Evolutionary conservation across 1,140 invertebrate genomes (phyloP).

Genomic region (Calosoma granatense): DNA sequence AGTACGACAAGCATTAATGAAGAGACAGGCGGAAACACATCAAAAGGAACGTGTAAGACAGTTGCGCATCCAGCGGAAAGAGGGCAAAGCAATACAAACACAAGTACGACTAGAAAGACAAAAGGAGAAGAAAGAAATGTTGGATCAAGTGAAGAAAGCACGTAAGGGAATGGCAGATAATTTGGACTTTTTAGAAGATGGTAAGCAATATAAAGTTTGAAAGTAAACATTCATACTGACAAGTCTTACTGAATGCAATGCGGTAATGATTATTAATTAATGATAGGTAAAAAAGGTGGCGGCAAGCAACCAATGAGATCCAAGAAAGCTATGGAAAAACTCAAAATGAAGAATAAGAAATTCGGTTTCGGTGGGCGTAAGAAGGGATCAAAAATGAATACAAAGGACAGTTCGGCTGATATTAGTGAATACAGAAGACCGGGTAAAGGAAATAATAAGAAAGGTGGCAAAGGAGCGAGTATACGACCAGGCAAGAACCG

Average conservation of each 20-base stretch:
- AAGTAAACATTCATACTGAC: too few species aligned
- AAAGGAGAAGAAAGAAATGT: constrained; percentile 64
- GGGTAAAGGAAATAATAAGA: constrained; percentile 18
- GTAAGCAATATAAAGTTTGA: constrained; percentile 55
- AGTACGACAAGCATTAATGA: constrained; percentile 71
- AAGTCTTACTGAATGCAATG: too few species aligned
- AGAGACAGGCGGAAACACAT: constrained; percentile 74
- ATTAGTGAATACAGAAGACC: constrained; percentile 43
- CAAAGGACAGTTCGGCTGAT: constrained; percentile 62
- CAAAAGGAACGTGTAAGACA: constrained; percentile 82
- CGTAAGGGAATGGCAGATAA: constrained; percentile 70
- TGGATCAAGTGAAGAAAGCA: constrained; percentile 78
- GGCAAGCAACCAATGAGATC: constrained; percentile 19
- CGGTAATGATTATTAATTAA: too few species aligned
- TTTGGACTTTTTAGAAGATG: constrained; percentile 78
- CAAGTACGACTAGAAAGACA: constrained; percentile 72
- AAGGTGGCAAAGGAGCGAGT: constrained; percentile 16
- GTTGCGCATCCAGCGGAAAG: constrained; percentile 81
- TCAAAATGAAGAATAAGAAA: constrained; percentile 69
- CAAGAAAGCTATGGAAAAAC: constrained; percentile 45
- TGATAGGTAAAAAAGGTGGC: background rate
- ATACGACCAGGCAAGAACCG: constrained; percentile 26
- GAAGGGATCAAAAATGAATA: constrained; percentile 80
- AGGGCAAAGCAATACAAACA: constrained; percentile 76
- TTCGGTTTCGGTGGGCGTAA: constrained; percentile 97